phyloP scores from a whole-genome alignment of 2,797 vertebrate genomes.

The Schizothorax lantsangensis region DNA sequence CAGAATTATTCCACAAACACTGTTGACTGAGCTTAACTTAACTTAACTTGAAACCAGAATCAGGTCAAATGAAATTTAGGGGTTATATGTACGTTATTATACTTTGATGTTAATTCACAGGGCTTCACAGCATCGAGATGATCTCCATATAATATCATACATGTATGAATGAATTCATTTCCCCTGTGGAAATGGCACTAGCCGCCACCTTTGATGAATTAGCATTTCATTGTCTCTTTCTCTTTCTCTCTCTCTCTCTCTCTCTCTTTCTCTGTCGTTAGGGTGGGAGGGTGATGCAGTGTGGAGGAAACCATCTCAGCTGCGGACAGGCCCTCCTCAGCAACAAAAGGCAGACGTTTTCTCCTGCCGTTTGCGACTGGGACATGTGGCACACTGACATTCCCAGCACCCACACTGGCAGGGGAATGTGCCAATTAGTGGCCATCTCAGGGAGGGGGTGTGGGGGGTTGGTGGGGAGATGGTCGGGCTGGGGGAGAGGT shows the following conservation, averaged over 20 bases:
- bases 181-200: conserved; percentile 45
- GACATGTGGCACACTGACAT: conserved; percentile 80
- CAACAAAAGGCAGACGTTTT: conserved; percentile 58
- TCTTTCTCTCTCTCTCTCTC: neutral
- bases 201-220: conserved; percentile 49
- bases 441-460: conserved; percentile 80
- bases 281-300: conserved; percentile 47
- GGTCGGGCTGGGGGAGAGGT: conserved; percentile 32
- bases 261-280: conserved; percentile 27
- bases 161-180: conserved; percentile 51
- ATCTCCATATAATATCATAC: conserved; percentile 51
- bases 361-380: conserved; percentile 56
- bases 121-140: conserved; percentile 16
- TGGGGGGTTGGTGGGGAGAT: conserved; percentile 55
- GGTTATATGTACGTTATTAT: conserved; percentile 17
- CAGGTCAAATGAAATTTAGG: conserved; percentile 43
- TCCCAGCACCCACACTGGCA: conserved; percentile 85
- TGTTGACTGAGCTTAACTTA: neutral
- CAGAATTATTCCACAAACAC: neutral
- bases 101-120: conserved; percentile 43
- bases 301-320: conserved; percentile 43
- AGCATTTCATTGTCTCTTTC: conserved; percentile 44
- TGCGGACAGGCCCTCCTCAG: conserved; percentile 53
- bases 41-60: conserved; percentile 12
- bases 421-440: conserved; percentile 86